A percentile compares a stretch with the other conserved stretches of the same genome.
phyloP scores from a whole-genome alignment of 2,797 vertebrate genomes.

The Hafferia zeledoni region DNA sequence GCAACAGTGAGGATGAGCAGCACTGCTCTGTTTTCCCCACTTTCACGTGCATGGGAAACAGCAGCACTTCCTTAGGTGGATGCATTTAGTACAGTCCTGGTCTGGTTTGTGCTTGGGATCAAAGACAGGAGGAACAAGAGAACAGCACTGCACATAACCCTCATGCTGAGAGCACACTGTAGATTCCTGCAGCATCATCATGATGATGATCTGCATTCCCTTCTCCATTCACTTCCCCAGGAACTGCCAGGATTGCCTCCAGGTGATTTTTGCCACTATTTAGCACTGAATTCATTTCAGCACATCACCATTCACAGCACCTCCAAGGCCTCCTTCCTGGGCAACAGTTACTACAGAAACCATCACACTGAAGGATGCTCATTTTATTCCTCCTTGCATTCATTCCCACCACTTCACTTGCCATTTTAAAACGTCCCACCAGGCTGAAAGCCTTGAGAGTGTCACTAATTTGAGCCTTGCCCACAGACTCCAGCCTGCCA shows the following conservation, averaged over 20 bases:
- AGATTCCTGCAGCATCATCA: not conserved
- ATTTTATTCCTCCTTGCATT: not conserved
- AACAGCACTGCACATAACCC: not conserved
- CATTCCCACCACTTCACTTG: not conserved
- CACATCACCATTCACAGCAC: not conserved
- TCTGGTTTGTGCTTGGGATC: not conserved
- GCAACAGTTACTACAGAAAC: not conserved
- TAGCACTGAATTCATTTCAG: not conserved
- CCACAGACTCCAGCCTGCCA: not conserved
- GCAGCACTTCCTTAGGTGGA: not conserved
- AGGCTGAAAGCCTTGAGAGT: not conserved
- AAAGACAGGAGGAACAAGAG: not conserved
- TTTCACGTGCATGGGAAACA: not conserved
- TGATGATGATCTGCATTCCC: not conserved
- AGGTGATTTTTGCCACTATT: not conserved
- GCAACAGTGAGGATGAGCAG: not conserved
- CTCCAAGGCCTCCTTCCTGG: not conserved
- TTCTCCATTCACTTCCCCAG: not conserved
- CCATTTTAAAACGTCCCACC: not conserved
- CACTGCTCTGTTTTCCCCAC: not conserved
- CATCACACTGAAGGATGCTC: not conserved
- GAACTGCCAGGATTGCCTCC: not conserved
- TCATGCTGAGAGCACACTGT: not conserved
- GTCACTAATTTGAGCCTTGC: not conserved
- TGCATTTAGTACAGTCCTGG: not conserved